These are phyloP conservation scores for Pseudochirops cupreus DNA, from an alignment of 2,797 vertebrate species.

Conservation along the genomic window DNA sequence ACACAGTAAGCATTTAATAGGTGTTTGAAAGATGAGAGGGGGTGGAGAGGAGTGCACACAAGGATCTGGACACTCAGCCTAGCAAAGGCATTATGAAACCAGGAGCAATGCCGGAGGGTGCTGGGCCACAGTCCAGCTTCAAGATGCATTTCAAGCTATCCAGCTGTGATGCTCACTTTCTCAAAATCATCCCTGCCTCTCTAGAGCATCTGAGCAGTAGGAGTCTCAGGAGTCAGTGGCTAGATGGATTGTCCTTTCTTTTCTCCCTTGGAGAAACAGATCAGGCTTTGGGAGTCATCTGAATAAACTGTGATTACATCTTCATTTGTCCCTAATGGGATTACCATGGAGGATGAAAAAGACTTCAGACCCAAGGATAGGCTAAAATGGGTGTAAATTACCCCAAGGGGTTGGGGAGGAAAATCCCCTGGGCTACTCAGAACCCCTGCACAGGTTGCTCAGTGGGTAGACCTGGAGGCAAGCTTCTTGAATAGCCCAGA, in stretches of 20 bases:
- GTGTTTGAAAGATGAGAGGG: background rate
- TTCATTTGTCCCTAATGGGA: conserved; percentile 94
- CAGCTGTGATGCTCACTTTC: conserved; percentile 20
- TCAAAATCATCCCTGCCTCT: conserved; percentile 59
- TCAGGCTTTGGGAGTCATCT: conserved; percentile 86
- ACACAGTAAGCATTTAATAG: background rate
- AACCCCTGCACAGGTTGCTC: conserved; percentile 46
- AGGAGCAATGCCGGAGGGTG: background rate
- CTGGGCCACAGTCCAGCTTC: background rate
- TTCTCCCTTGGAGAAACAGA: conserved; percentile 81
- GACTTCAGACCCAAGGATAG: conserved; percentile 84
- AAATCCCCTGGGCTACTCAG: conserved; percentile 79
- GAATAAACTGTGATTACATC: conserved; percentile 89
- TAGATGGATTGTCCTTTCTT: conserved; percentile 78
- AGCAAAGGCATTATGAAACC: background rate
- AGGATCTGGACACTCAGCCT: background rate
- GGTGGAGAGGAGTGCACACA: background rate
- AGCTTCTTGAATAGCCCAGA: conserved; percentile 77
- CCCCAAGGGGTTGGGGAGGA: conserved; percentile 62
- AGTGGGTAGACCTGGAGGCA: conserved; percentile 28
- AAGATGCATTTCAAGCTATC: background rate
- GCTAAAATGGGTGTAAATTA: conserved; percentile 88
- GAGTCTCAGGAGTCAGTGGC: conserved; percentile 85
- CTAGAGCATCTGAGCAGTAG: conserved; percentile 73
- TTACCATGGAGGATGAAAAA: conserved; percentile 89